These are phyloP conservation scores for Oeneis ivallda DNA, from an alignment of 2,888 invertebrate species.

Conservation along the genomic window DNA sequence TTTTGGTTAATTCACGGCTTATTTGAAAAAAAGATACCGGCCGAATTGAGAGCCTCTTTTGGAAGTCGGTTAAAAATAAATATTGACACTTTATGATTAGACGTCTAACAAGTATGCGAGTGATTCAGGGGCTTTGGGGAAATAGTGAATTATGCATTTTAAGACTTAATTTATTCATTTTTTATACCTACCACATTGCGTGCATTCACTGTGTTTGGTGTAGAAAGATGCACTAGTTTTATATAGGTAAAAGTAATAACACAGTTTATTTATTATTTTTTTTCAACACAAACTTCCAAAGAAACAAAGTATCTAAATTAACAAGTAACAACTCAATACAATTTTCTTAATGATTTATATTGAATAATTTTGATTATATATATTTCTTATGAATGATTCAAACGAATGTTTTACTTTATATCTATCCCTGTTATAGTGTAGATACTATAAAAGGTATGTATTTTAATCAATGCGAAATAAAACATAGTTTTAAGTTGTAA, in stretches of 20 bases:
- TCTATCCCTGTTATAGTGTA: conserved; percentile 13
- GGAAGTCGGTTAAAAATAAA: too few relatives aligned
- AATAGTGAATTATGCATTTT: too few relatives aligned
- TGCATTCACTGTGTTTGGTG: neutral
- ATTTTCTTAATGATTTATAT: neutral
- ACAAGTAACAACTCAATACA: too few relatives aligned
- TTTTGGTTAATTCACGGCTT: too few relatives aligned
- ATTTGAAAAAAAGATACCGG: too few relatives aligned
- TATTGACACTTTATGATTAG: too few relatives aligned
- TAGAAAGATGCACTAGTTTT: conserved; percentile 12
- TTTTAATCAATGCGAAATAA: conserved; percentile 3
- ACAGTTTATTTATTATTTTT: neutral
- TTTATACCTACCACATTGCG: neutral
- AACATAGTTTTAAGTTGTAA: conserved; percentile 22
- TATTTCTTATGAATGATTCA: neutral
- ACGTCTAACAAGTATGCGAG: too few relatives aligned
- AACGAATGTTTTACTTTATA: conserved; percentile 16
- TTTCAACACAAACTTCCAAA: neutral
- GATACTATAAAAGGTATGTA: conserved; percentile 27
- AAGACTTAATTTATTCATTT: neutral
- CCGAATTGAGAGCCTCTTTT: too few relatives aligned
- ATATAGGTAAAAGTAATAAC: neutral
- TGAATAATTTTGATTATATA: neutral
- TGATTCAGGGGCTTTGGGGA: too few relatives aligned
- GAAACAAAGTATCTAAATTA: neutral